These are phyloP conservation scores for Gracilinanus agilis DNA, from an alignment of 2,113 vertebrate genomes.

Conservation along the genomic window DNA sequence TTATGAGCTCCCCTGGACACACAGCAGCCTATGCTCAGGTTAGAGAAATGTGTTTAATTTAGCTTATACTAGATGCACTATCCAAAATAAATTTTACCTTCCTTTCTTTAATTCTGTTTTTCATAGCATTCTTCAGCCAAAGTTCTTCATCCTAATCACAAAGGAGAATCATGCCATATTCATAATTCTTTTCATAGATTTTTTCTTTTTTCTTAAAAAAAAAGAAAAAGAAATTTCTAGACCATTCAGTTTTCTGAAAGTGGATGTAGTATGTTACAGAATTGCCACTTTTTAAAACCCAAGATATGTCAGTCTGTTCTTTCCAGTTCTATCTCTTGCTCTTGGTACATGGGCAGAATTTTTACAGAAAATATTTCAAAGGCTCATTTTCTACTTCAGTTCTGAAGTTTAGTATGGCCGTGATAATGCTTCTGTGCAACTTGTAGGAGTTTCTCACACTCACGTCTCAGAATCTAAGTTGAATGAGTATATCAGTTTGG, in stretches of 20 bases:
- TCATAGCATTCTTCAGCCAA: fast-evolving
- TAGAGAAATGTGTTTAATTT: neutral
- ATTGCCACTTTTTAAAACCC: neutral
- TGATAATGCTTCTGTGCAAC: neutral
- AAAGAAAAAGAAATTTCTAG: neutral
- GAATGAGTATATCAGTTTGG: neutral
- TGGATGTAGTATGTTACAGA: neutral
- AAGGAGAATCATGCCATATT: neutral
- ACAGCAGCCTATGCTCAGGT: neutral
- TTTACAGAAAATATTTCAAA: neutral
- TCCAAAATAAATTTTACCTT: neutral
- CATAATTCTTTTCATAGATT: neutral
- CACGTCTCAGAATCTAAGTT: neutral
- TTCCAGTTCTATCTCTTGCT: neutral
- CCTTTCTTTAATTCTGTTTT: neutral
- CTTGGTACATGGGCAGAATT: neutral
- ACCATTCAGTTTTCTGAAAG: neutral
- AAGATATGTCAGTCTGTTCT: neutral
- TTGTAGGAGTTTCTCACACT: neutral
- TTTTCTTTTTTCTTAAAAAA: neutral
- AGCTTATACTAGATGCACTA: neutral
- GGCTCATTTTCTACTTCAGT: neutral
- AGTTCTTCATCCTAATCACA: fast-evolving
- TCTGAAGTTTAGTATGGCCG: neutral
- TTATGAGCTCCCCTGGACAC: neutral